Percentiles rank a stretch among this genome's conserved stretches.
Evolutionary conservation across 2,888 invertebrate genomes (phyloP).

Genomic region (Himalopsyche tibetana): DNA sequence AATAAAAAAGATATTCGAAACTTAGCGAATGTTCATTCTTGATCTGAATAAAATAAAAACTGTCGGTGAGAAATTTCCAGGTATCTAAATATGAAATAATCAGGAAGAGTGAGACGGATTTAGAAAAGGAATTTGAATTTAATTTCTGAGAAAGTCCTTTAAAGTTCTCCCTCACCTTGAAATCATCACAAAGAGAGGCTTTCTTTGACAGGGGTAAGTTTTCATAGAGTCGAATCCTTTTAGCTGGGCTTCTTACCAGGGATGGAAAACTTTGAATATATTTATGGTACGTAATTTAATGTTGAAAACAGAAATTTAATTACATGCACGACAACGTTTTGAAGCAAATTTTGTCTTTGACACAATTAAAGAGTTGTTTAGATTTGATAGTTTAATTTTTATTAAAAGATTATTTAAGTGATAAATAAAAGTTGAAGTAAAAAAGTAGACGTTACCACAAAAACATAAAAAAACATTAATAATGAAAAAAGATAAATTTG

Average conservation of each 20-base stretch:
- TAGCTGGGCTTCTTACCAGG: constrained; percentile 47
- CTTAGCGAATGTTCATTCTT: too few relatives aligned
- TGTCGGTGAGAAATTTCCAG: neutral
- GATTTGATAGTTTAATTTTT: too few relatives aligned
- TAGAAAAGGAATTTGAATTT: constrained; percentile 57
- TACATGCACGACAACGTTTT: neutral
- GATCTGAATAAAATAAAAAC: too few relatives aligned
- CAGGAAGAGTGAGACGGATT: constrained; percentile 17
- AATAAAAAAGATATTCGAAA: too few relatives aligned
- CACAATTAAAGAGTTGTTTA: too few relatives aligned
- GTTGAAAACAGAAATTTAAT: neutral
- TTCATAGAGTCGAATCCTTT: constrained; percentile 51
- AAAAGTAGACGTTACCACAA: too few relatives aligned
- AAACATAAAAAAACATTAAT: too few relatives aligned
- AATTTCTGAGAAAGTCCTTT: constrained; percentile 59
- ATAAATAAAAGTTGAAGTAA: too few relatives aligned
- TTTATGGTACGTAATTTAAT: neutral
- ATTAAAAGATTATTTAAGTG: too few relatives aligned
- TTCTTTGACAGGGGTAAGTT: constrained; percentile 61
- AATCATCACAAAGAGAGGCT: constrained; percentile 61
- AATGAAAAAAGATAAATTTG: too few relatives aligned
- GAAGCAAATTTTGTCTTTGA: too few relatives aligned
- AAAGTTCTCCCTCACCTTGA: constrained; percentile 59
- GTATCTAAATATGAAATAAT: constrained; percentile 20
- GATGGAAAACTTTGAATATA: constrained; percentile 20